Evolutionary conservation across 2,113 vertebrate species (phyloP), one percentile per base, ranked within the genome.

Genomic region (Menura novaehollandiae): DNA sequence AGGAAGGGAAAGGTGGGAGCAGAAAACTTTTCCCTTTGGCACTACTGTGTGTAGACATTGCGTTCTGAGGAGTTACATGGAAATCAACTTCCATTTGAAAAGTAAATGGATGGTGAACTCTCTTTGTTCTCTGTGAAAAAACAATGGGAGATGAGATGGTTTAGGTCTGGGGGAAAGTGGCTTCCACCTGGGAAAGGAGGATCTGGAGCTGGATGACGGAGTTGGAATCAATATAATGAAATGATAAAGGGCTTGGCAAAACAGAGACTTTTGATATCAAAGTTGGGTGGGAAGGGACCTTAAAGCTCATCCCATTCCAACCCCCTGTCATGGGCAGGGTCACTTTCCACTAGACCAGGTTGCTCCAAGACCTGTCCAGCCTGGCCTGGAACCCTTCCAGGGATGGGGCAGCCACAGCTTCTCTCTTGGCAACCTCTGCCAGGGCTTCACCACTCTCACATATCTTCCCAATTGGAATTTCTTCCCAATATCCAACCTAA

Each of bases 1-100:
- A 0, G 0, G 14, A 28, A 47, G 26, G 33, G 22, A 73, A 37
- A 81, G 3, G 23, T 26, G 37, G 21, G 37, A 30, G 26, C 47
- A 55, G 32, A 32, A 76, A 56, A 41, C 26, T 16, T 74, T 47
- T 64, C 51, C 12, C 10, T 49, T 66, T 0, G 1, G 19, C 1
- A 0, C 4, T 55, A 22, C 46, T 27, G 37, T 55, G 22, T 37
- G 41, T 14, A 32, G 13, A 22, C 44, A 2, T 75, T 49, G 47
- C 47, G 20, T 35, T 67, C 51, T 49, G 35, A 49, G 30, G 43
- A 75, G 43, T 11, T 58, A 13, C 10, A 1, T 5, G 26, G 39
- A 21, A 60, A 41, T 47, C 47, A 24, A 41, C 12, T 73, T 47
- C 5, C 28, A 3, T 16, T 85, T 60, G n/a, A 43, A 46, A 66